Percentiles rank a stretch among this genome's conserved stretches.
phyloP scores from a whole-genome alignment of 2,888 invertebrate genomes.

The Coecobrya sp. region DNA sequence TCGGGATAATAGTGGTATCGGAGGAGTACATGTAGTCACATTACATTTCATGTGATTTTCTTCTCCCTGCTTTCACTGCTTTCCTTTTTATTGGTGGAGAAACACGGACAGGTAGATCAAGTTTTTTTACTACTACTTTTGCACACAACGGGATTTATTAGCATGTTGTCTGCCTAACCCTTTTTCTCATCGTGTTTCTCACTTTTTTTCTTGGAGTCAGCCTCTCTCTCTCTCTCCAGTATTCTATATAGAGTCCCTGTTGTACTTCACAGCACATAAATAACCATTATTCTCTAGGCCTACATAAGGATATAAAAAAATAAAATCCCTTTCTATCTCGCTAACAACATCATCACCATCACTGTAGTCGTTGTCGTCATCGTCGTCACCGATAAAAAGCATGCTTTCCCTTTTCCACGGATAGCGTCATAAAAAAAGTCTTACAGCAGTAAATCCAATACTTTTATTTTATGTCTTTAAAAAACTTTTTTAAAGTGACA shows the following conservation, averaged over 20 bases:
- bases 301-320: not conserved
- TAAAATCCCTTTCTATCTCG: conserved; percentile 12
- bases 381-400: not conserved
- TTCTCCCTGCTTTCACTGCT: not conserved
- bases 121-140: not conserved
- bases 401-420: not conserved
- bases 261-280: conserved; percentile 17
- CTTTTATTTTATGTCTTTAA: no score
- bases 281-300: conserved; percentile 20
- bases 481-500: no score
- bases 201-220: not conserved
- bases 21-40: conserved; percentile 12
- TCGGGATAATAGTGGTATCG: not conserved
- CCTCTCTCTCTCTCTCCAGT: not conserved
- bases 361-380: not conserved
- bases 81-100: not conserved
- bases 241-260: not conserved
- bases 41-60: conserved; percentile 15
- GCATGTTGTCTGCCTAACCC: not conserved
- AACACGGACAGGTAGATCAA: not conserved
- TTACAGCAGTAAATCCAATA: not conserved
- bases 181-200: not conserved
- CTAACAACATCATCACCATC: not conserved
- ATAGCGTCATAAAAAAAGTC: not conserved
- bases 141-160: conserved; percentile 11